Percentiles rank a stretch among this genome's conserved stretches.
phyloP scores from a whole-genome alignment of 2,113 vertebrate genomes.

The Neofelis nebulosa region DNA sequence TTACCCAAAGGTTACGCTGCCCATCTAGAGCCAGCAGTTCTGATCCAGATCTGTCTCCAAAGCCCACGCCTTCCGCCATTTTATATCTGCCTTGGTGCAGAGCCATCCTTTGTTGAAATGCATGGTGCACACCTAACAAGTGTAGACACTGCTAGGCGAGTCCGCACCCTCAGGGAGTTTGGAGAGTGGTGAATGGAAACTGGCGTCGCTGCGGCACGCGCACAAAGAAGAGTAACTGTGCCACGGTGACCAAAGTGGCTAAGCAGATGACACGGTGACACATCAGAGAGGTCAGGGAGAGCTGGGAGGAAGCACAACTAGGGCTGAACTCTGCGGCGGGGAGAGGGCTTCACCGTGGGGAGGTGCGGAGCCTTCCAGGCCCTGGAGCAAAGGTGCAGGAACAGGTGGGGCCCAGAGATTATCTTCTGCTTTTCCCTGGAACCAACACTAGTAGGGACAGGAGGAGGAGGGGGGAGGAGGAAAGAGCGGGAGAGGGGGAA shows the following conservation, averaged over 20 bases:
- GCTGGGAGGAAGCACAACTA: neutral
- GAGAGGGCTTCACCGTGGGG: neutral
- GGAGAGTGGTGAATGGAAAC: neutral
- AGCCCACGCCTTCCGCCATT: neutral
- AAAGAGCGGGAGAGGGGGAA: neutral
- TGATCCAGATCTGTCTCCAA: neutral
- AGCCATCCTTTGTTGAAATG: neutral
- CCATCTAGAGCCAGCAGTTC: neutral
- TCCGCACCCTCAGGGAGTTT: accelerated
- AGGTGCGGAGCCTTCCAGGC: neutral
- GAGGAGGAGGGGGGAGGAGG: accelerated
- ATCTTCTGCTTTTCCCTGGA: neutral
- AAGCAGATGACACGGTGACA: neutral
- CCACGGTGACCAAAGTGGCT: neutral
- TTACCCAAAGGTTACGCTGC: neutral
- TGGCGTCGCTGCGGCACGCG: neutral
- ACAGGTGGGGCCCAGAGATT: too few relatives aligned
- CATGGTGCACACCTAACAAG: neutral
- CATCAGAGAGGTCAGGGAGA: neutral
- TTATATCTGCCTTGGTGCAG: neutral
- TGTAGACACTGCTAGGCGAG: neutral
- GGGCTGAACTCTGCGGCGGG: neutral
- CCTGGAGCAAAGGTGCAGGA: neutral
- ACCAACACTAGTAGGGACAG: neutral
- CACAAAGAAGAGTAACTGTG: neutral